These are phyloP conservation scores for Lepidotrigona ventralis DNA, from an alignment of 1,140 invertebrate species.

Conservation along the genomic window DNA sequence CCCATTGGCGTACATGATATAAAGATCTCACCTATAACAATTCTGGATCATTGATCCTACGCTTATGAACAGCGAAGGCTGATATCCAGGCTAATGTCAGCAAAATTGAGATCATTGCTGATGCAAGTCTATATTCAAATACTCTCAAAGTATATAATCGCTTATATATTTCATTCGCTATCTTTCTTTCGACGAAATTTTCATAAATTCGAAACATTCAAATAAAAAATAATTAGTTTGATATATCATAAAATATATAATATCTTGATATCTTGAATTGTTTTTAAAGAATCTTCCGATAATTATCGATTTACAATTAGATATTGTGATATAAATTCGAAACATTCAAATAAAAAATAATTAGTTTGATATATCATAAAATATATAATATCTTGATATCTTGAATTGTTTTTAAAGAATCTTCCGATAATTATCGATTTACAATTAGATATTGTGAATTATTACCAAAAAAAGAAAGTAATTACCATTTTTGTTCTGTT, in stretches of 20 bases:
- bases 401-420: neutral
- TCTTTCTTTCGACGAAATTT: neutral
- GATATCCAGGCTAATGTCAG: conserved; percentile 42
- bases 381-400: neutral
- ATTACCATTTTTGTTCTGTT: neutral
- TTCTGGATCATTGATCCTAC: conserved; percentile 18
- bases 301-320: neutral
- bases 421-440: neutral
- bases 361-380: neutral
- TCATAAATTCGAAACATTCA: neutral
- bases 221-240: neutral
- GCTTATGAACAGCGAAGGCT: conserved; percentile 22
- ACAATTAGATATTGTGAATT: neutral
- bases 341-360: neutral
- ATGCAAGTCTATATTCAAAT: neutral
- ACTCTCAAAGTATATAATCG: neutral
- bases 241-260: neutral
- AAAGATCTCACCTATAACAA: neutral
- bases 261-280: neutral
- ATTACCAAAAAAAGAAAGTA: neutral
- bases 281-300: too few relatives aligned
- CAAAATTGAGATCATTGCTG: conserved; percentile 29
- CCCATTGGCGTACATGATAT: conserved; percentile 27
- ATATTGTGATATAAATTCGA: neutral
- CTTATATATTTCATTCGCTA: neutral